Evolutionary conservation across 2,113 vertebrate species (phyloP), one percentile per base, ranked within the genome.

Genomic region (Lepidothrix coronata): DNA sequence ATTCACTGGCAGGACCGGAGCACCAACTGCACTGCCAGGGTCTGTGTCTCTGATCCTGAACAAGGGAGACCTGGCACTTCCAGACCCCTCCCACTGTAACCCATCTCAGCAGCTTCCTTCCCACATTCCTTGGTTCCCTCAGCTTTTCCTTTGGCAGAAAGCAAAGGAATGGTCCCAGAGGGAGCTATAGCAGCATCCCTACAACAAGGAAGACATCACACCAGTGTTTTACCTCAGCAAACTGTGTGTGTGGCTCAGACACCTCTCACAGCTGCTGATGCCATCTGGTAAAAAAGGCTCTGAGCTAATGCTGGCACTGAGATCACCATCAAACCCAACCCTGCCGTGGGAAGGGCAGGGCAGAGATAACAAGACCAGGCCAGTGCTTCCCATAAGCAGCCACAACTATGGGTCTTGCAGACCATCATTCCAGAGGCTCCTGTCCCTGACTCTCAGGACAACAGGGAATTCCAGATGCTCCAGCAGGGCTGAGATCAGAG

Each of bases 361-460:
- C 25, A 49, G 66, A 66, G 59, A n/a, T 8, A 27, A 27, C 1
- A 2, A 44, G 49, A 21, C 35, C 33, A 49, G 15, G 61, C 37
- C 31, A 28, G 61, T 3, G 31, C 37, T 10, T 44, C 43, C 49
- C 48, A 4, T 0, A 4, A 11, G 46, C 41, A 37, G 73, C n/a
- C 63, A 8, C 1, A 31, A n/a, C 68, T 11, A 8, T 37, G 9
- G 46, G 54, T 44, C 48, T 21, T 22, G 33, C 21, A 37, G 62
- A 14, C 3, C 6, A n/a, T 5, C 13, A 2, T 3, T 61, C 23
- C 44, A 23, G 82, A 54, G 73, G 79, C 6, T 1, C 9, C 2
- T 1, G 58, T 27, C 41, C 25, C 1, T 8, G 21, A 7, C n/a
- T 43, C 12, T 3, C 8, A 14, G 75, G 46, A 33, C 0, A 1